Percentiles rank a stretch among this genome's conserved stretches.
phyloP scores from a whole-genome alignment of 2,888 invertebrate genomes.

The Crossocerus cetratus region DNA sequence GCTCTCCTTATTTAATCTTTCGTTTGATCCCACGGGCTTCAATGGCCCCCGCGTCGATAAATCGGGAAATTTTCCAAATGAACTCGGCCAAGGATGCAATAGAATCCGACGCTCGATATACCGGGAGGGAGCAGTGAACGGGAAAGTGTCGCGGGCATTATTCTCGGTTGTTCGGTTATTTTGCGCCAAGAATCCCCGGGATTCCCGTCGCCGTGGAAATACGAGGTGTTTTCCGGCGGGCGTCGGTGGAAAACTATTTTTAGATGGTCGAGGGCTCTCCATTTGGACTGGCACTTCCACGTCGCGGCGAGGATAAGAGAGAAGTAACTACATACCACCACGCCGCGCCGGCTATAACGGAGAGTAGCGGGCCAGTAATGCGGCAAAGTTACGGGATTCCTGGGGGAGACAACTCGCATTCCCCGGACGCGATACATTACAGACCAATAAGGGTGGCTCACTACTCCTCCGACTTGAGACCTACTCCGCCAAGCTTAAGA shows the following conservation, averaged over 20 bases:
- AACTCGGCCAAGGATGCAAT: no score
- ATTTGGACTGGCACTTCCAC: constrained; percentile 40
- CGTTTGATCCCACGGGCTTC: no score
- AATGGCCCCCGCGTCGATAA: no score
- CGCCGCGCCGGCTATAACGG: constrained; percentile 7
- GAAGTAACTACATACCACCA: constrained; percentile 39
- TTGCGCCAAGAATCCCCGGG: constrained; percentile 19
- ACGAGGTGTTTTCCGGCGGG: constrained; percentile 29
- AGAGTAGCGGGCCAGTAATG: constrained; percentile 14
- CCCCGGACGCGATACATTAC: constrained; percentile 23
- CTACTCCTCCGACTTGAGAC: not conserved
- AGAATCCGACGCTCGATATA: no score
- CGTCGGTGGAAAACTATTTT: constrained; percentile 44
- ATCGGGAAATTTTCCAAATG: no score
- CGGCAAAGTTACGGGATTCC: constrained; percentile 31
- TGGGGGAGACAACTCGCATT: constrained; percentile 11
- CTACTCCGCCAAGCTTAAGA: not conserved
- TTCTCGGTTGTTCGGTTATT: constrained; percentile 3
- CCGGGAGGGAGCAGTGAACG: no score
- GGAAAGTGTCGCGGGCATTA: not conserved
- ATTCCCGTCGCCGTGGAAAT: constrained; percentile 5
- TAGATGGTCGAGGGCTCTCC: constrained; percentile 47
- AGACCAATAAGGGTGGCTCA: constrained; percentile 13
- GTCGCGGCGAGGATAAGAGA: constrained; percentile 23
- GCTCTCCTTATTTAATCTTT: no score